phyloP scores from a whole-genome alignment of 1,140 invertebrate species.

The Aphidius gifuensis region DNA sequence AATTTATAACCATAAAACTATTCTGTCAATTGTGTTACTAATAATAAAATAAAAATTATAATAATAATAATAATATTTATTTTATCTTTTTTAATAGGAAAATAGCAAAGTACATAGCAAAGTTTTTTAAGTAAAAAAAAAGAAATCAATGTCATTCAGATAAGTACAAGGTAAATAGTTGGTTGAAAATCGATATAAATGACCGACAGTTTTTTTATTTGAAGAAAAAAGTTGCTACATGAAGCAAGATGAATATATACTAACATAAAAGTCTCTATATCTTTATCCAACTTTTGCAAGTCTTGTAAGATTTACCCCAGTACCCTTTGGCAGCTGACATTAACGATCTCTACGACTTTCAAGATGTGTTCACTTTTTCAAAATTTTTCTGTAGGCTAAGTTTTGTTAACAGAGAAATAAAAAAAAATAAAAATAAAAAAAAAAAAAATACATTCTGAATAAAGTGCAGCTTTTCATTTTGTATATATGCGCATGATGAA shows the following conservation, averaged over 20 bases:
- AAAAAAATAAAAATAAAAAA: too few relatives aligned
- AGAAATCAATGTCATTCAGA: too few relatives aligned
- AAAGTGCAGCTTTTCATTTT: too few relatives aligned
- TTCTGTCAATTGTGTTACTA: too few relatives aligned
- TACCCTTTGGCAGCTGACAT: slow-evolving; percentile 21
- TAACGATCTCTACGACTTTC: slow-evolving; percentile 22
- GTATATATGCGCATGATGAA: too few relatives aligned
- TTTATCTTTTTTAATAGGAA: neutral
- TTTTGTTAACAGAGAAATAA: too few relatives aligned
- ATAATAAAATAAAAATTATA: too few relatives aligned
- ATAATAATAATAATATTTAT: too few relatives aligned
- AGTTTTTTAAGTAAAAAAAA: neutral
- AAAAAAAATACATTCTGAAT: too few relatives aligned
- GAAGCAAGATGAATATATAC: slow-evolving; percentile 18
- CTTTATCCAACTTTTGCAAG: slow-evolving; percentile 25
- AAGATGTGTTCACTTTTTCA: slow-evolving; percentile 20
- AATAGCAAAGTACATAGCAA: neutral
- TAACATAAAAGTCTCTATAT: neutral
- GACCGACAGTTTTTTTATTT: slow-evolving; percentile 20
- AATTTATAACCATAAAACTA: too few relatives aligned
- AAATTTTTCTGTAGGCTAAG: too few relatives aligned
- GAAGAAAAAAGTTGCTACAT: slow-evolving; percentile 18
- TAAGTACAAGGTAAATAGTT: too few relatives aligned
- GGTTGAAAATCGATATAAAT: slow-evolving; percentile 22
- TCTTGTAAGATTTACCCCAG: slow-evolving; percentile 21